phyloP scores from a whole-genome alignment of 37 sponge, comb jelly and placozoan genomes.

The Ianthella basta region DNA sequence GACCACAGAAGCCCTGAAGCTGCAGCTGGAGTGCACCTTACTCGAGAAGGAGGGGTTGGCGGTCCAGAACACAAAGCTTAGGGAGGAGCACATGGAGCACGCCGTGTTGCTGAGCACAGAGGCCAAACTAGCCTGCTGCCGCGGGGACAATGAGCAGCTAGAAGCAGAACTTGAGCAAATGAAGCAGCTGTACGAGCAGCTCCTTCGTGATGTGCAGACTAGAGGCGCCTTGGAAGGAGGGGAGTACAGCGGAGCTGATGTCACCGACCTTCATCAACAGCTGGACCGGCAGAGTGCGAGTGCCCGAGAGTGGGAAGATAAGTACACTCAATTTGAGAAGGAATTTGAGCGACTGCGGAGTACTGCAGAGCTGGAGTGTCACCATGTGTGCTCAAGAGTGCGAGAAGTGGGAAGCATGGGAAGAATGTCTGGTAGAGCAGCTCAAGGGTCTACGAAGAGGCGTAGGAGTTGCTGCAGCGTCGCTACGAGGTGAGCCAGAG shows the following conservation, averaged over 20 bases:
- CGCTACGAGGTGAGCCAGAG: too few relatives aligned
- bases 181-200: slow-evolving; percentile 6
- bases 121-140: too few relatives aligned
- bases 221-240: neutral
- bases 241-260: neutral
- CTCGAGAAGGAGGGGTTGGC: neutral
- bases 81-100: neutral
- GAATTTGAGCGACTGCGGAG: neutral
- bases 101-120: neutral
- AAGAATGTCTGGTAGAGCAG: too few relatives aligned
- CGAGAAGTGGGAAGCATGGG: too few relatives aligned
- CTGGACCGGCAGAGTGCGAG: neutral
- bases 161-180: neutral
- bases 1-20: neutral
- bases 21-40: neutral
- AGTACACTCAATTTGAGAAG: neutral
- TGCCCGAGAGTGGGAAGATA: neutral
- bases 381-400: too few relatives aligned
- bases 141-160: neutral
- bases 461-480: too few relatives aligned
- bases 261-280: neutral
- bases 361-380: neutral
- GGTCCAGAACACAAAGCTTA: neutral
- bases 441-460: too few relatives aligned
- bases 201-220: neutral